Conservation (phyloP, 2,888 invertebrate genomes). For the Orchesellides sinensis region DNA sequence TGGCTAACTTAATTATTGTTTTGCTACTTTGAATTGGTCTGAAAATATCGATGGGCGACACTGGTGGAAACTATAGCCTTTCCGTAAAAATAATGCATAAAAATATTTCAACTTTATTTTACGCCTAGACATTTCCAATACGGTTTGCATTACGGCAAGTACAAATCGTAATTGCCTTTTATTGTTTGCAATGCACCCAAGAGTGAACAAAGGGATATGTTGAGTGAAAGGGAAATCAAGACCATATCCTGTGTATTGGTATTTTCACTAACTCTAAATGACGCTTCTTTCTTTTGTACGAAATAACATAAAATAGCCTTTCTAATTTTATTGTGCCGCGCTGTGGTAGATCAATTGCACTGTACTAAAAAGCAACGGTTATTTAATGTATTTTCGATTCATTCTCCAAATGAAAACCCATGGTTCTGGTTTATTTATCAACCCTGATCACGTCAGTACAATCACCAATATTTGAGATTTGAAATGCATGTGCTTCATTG, state of each 20-base stretch:
- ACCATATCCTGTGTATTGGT: constrained; percentile 20
- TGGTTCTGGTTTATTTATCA: constrained; percentile 13
- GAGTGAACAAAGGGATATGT: neutral
- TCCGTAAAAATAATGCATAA: too few species aligned
- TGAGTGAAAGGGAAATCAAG: constrained; percentile 12
- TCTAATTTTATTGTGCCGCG: constrained; percentile 47
- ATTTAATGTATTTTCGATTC: constrained; percentile 58
- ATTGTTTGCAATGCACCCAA: constrained; percentile 18
- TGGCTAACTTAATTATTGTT: too few species aligned
- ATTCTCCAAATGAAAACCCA: constrained; percentile 26
- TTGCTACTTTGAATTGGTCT: too few species aligned
- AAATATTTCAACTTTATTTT: too few species aligned
- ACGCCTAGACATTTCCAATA: too few species aligned
- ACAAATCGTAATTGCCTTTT: constrained; percentile 21
- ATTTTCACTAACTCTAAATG: neutral
- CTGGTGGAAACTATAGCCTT: too few species aligned
- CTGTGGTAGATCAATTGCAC: constrained; percentile 41
- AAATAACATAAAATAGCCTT: constrained; percentile 23
- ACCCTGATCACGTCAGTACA: constrained; percentile 50
- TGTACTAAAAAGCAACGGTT: constrained; percentile 34
- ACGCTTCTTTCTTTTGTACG: constrained; percentile 5
- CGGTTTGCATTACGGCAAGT: too few species aligned
- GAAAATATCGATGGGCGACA: too few species aligned
- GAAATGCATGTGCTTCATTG: neutral
- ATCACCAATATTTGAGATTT: constrained; percentile 43